phyloP scores from a whole-genome alignment of 1,140 invertebrate genomes.

The Tetramorium parvispinum region DNA sequence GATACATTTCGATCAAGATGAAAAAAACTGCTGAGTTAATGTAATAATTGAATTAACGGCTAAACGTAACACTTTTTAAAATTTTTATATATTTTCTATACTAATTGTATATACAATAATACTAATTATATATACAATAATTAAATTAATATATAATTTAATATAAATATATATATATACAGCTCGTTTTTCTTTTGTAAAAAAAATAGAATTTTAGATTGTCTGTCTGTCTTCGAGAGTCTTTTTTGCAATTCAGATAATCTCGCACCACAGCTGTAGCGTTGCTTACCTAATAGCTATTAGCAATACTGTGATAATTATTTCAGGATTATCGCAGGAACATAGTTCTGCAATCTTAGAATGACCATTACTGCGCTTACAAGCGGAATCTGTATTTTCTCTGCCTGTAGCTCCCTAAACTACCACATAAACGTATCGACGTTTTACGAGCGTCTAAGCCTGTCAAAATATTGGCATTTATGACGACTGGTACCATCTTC shows the following conservation, averaged over 20 bases:
- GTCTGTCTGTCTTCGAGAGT: not conserved
- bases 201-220: not conserved
- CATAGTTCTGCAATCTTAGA: not conserved
- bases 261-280: not conserved
- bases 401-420: not conserved
- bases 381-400: not conserved
- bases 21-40: not conserved
- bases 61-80: not conserved
- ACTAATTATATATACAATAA: not conserved
- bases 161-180: no score
- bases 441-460: slow-evolving; percentile 68
- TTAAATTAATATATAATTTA: not conserved
- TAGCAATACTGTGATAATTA: slow-evolving; percentile 28
- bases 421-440: slow-evolving; percentile 3
- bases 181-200: not conserved
- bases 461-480: slow-evolving; percentile 68
- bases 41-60: not conserved
- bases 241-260: not conserved
- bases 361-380: not conserved
- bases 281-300: not conserved
- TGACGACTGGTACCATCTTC: slow-evolving; percentile 65
- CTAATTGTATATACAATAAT: not conserved
- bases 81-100: not conserved
- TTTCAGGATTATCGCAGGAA: not conserved
- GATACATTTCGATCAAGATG: not conserved